Conservation (phyloP, 2,113 vertebrate species). For the Pseudolaguvia tuberculata region DNA sequence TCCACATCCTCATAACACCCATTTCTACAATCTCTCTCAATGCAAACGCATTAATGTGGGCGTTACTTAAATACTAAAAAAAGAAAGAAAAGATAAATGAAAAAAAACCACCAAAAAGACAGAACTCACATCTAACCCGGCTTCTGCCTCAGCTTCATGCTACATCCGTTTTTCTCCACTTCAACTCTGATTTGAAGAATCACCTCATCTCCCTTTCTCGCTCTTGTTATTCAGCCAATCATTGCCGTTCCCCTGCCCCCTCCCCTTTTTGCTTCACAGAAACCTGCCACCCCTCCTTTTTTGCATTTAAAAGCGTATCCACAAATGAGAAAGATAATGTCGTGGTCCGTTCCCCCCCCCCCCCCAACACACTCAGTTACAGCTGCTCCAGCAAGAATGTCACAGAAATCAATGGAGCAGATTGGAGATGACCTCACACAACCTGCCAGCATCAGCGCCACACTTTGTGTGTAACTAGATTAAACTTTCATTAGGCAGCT, state of each 20-base stretch:
- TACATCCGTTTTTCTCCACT: conserved; percentile 8
- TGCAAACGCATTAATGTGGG: neutral
- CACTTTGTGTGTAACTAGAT: conserved; percentile 59
- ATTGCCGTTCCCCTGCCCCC: neutral
- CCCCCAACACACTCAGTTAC: conserved; percentile 11
- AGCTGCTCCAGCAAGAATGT: conserved; percentile 9
- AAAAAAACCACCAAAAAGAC: neutral
- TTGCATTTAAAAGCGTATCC: conserved; percentile 9
- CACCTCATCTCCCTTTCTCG: conserved; percentile 7
- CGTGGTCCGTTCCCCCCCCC: no score
- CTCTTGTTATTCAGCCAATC: conserved; percentile 10
- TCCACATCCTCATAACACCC: conserved; percentile 4
- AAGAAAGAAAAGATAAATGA: neutral
- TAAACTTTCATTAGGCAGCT: conserved; percentile 72
- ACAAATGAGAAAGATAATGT: neutral
- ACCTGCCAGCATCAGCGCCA: neutral
- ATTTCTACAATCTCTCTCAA: neutral
- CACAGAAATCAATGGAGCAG: neutral
- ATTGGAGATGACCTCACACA: conserved; percentile 2
- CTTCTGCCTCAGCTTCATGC: conserved; percentile 5
- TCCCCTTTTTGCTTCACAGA: neutral
- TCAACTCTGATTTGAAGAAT: conserved; percentile 21
- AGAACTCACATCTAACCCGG: conserved; percentile 6
- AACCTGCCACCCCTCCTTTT: conserved; percentile 13
- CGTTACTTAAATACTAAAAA: neutral